These are phyloP conservation scores for Aleiodes sp. DNA, from an alignment of 1,140 invertebrate species.

Conservation along the genomic window DNA sequence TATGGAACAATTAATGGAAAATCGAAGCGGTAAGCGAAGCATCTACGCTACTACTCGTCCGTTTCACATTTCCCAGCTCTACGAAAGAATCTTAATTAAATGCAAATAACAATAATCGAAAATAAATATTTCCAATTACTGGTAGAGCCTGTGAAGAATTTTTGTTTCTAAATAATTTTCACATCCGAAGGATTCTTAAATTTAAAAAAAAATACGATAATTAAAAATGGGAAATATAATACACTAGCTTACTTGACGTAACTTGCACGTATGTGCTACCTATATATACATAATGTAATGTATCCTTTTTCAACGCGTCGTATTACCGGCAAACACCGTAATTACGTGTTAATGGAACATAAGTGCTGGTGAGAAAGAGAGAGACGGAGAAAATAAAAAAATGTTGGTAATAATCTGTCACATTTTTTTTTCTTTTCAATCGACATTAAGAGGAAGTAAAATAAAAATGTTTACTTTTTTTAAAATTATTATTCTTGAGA, in stretches of 20 bases:
- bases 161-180: background rate
- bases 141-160: background rate
- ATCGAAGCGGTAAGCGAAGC: constrained; percentile 23
- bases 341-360: constrained; percentile 10
- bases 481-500: too few species aligned
- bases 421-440: background rate
- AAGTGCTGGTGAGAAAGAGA: constrained; percentile 4
- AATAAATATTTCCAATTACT: background rate
- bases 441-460: background rate
- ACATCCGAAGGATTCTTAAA: background rate
- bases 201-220: background rate
- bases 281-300: constrained; percentile 5
- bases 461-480: too few species aligned
- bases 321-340: constrained; percentile 1
- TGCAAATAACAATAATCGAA: too few species aligned
- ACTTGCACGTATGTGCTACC: constrained; percentile 1
- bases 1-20: constrained; percentile 7
- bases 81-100: background rate
- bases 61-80: constrained; percentile 4
- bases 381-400: too few species aligned
- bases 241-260: background rate
- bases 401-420: background rate
- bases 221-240: background rate
- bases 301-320: background rate
- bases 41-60: constrained; percentile 15